These are phyloP conservation scores for Fistularia commersonii DNA, from an alignment of 2,797 vertebrate species.

Conservation along the genomic window DNA sequence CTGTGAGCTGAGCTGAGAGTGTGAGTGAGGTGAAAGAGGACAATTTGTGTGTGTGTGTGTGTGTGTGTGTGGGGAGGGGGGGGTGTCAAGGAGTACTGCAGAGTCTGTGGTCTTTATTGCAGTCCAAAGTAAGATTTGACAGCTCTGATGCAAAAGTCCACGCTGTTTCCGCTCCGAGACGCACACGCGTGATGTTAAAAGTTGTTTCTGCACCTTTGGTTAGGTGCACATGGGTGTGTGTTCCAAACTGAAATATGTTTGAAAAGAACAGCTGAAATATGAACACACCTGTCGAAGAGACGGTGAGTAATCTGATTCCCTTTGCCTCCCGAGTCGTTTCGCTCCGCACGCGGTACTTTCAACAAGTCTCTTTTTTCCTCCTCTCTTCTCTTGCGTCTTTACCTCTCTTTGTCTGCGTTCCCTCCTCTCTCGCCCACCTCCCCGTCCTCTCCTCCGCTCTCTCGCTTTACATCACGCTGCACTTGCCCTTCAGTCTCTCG, in stretches of 20 bases:
- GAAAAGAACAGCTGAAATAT: constrained; percentile 16
- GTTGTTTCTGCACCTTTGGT: background rate
- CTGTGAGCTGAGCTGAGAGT: constrained; percentile 12
- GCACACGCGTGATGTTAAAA: too few relatives aligned
- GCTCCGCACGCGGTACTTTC: too few relatives aligned
- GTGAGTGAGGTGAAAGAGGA: constrained; percentile 21
- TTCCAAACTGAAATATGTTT: constrained; percentile 28
- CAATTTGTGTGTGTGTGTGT: background rate
- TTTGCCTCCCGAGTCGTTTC: constrained; percentile 5
- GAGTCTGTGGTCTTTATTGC: constrained; percentile 16
- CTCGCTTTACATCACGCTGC: constrained; percentile 85
- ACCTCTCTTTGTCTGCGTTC: constrained; percentile 19
- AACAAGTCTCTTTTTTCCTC: too few relatives aligned
- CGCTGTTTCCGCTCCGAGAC: background rate
- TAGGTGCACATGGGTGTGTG: constrained; percentile 20
- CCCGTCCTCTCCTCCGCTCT: constrained; percentile 6
- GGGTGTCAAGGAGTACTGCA: constrained; percentile 2
- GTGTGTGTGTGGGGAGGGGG: too few relatives aligned
- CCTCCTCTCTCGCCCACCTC: constrained; percentile 13
- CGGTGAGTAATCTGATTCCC: constrained; percentile 41
- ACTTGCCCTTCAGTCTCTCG: constrained; percentile 95
- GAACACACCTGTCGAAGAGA: constrained; percentile 28
- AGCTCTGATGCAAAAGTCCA: constrained; percentile 21
- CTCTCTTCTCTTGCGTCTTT: too few relatives aligned
- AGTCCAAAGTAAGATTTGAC: constrained; percentile 16